Evolutionary conservation across 1,140 invertebrate genomes (phyloP).

Genomic region (Paraescarpia echinospica): DNA sequence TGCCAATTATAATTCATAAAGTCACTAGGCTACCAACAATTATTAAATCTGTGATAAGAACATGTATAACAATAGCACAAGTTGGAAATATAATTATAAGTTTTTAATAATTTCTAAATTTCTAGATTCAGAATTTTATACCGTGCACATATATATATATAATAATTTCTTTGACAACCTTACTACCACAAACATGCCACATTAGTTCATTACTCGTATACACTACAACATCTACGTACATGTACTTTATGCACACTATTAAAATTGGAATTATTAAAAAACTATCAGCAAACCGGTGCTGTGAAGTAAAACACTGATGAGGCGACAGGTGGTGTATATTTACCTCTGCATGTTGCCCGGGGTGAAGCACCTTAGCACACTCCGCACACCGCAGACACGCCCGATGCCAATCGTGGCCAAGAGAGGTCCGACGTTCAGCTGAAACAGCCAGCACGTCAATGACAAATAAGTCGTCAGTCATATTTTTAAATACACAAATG

Average conservation of each 20-base stretch:
- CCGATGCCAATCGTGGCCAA: conserved; percentile 92
- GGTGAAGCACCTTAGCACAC: conserved; percentile 85
- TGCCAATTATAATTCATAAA: not conserved
- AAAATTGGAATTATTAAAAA: not conserved
- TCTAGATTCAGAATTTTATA: too few species aligned
- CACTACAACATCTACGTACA: not conserved
- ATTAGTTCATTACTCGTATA: not conserved
- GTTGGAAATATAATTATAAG: too few species aligned
- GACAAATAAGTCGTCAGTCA: not conserved
- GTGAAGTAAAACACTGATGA: not conserved
- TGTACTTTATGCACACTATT: not conserved
- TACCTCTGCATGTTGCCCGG: conserved; percentile 65
- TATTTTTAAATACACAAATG: conserved; percentile 12
- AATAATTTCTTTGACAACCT: not conserved
- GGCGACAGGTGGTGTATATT: not conserved
- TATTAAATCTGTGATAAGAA: not conserved
- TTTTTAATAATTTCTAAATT: too few species aligned
- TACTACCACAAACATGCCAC: not conserved
- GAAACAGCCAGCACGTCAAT: conserved; percentile 19
- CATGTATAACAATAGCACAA: not conserved
- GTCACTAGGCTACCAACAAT: not conserved
- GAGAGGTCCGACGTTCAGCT: conserved; percentile 88
- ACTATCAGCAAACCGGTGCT: not conserved
- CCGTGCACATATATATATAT: too few species aligned
- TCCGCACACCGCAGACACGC: conserved; percentile 87